Percentiles rank a stretch among this genome's conserved stretches.
Conservation (phyloP, 2,888 invertebrate species). For the Nycteola revayana region DNA sequence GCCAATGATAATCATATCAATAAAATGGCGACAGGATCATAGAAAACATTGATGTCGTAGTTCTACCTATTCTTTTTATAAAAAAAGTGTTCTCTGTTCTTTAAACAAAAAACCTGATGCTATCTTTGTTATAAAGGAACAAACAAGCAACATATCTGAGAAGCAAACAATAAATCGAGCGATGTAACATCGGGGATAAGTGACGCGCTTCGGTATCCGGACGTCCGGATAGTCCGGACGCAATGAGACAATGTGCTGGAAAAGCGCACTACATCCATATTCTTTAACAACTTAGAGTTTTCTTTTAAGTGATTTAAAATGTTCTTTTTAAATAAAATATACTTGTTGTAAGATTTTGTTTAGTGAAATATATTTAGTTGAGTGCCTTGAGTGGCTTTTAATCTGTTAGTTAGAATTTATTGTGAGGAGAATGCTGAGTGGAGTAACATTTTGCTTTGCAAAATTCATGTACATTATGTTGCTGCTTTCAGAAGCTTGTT, state of each 20-base stretch:
- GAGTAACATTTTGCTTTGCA: too few relatives aligned
- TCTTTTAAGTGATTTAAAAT: slow-evolving; percentile 36
- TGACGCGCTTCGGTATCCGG: slow-evolving; percentile 26
- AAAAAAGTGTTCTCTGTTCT: too few relatives aligned
- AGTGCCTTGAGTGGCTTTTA: neutral
- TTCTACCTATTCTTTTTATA: too few relatives aligned
- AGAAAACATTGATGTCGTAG: too few relatives aligned
- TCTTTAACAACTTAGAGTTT: slow-evolving; percentile 23
- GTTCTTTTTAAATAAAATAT: slow-evolving; percentile 24
- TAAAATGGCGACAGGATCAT: too few relatives aligned
- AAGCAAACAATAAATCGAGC: slow-evolving; percentile 29
- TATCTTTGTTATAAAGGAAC: too few relatives aligned
- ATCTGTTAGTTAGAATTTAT: slow-evolving; percentile 1
- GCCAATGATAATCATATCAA: too few relatives aligned
- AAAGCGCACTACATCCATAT: slow-evolving; percentile 32
- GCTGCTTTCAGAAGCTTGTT: too few relatives aligned
- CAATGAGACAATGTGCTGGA: slow-evolving; percentile 33
- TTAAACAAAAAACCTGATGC: too few relatives aligned
- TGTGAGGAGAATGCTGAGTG: neutral
- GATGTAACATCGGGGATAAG: slow-evolving; percentile 21
- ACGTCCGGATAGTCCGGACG: slow-evolving; percentile 27
- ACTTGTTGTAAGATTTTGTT: slow-evolving; percentile 1
- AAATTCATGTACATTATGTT: too few relatives aligned
- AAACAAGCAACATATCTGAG: slow-evolving; percentile 8
- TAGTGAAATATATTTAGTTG: neutral